phyloP scores from a whole-genome alignment of 2,888 invertebrate genomes.

The Galerucella calmariensis region DNA sequence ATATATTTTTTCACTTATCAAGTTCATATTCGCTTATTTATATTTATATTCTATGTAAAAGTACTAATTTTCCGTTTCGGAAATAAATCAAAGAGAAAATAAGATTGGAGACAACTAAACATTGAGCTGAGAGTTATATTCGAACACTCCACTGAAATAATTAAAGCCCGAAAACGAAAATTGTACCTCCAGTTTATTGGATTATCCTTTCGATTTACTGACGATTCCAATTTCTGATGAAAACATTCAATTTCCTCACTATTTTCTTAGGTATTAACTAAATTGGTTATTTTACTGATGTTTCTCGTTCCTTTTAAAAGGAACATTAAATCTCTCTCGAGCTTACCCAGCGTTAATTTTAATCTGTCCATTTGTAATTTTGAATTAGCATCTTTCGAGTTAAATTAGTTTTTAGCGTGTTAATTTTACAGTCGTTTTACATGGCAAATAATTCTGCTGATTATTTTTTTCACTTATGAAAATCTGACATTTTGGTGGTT shows the following conservation, averaged over 20 bases:
- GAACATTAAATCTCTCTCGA: no score
- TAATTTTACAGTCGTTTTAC: no score
- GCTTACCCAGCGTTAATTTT: no score
- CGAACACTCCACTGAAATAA: slow-evolving; percentile 16
- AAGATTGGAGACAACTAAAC: slow-evolving; percentile 16
- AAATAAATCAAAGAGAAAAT: slow-evolving; percentile 12
- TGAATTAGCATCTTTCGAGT: no score
- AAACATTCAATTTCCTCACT: slow-evolving; percentile 28
- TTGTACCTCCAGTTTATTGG: slow-evolving; percentile 26
- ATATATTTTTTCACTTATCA: no score
- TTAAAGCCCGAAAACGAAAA: slow-evolving; percentile 28
- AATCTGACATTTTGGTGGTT: no score
- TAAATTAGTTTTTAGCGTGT: no score
- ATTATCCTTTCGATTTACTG: slow-evolving; percentile 30
- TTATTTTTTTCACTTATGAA: no score
- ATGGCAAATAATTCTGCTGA: no score
- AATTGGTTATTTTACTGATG: slow-evolving; percentile 17
- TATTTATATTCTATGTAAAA: not conserved
- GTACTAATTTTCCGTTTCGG: not conserved
- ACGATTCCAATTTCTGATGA: slow-evolving; percentile 29
- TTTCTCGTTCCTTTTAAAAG: not conserved
- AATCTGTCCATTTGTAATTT: no score
- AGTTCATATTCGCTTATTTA: not conserved
- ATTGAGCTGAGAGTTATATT: not conserved
- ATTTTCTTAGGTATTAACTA: slow-evolving; percentile 22